A percentile compares a stretch with the other conserved stretches of the same genome.
phyloP scores from a whole-genome alignment of 2,113 vertebrate species.

The Pollimyrus isidori region DNA sequence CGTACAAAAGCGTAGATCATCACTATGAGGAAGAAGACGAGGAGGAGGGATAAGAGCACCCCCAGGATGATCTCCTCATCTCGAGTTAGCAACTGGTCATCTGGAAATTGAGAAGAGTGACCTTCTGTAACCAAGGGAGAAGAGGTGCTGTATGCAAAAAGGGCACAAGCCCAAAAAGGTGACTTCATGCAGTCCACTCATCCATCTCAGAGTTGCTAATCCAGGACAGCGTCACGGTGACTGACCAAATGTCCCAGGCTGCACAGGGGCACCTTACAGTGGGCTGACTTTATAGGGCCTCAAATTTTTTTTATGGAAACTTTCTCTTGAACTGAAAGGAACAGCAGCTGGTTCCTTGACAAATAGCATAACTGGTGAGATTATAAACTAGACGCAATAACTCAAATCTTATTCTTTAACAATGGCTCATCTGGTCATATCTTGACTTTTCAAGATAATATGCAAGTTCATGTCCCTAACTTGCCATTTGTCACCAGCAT shows the following conservation, averaged over 20 bases:
- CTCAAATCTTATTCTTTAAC: constrained; percentile 18
- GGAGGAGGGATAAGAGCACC: constrained; percentile 81
- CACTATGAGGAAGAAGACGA: constrained; percentile 75
- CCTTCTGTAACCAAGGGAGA: constrained; percentile 64
- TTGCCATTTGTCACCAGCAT: background rate
- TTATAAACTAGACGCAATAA: constrained; percentile 45
- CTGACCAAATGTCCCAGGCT: background rate
- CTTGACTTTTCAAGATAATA: background rate
- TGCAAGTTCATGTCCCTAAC: background rate
- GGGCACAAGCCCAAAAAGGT: constrained; percentile 44
- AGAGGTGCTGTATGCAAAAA: constrained; percentile 44
- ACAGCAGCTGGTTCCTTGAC: constrained; percentile 61
- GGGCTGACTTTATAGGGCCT: constrained; percentile 58
- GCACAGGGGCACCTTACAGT: background rate
- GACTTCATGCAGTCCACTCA: background rate
- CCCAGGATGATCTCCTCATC: constrained; percentile 87
- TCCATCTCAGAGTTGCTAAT: background rate
- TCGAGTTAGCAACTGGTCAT: constrained; percentile 69
- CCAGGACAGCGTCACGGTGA: background rate
- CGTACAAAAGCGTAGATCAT: constrained; percentile 83
- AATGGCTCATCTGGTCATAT: constrained; percentile 15
- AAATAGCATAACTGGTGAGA: constrained; percentile 46
- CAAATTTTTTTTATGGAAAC: constrained; percentile 62
- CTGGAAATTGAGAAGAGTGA: constrained; percentile 60
- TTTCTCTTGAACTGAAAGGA: constrained; percentile 45